Evolutionary conservation across 2,888 invertebrate genomes (phyloP), one percentile per base, ranked within the genome.

Genomic region (Phytoseiulus persimilis): DNA sequence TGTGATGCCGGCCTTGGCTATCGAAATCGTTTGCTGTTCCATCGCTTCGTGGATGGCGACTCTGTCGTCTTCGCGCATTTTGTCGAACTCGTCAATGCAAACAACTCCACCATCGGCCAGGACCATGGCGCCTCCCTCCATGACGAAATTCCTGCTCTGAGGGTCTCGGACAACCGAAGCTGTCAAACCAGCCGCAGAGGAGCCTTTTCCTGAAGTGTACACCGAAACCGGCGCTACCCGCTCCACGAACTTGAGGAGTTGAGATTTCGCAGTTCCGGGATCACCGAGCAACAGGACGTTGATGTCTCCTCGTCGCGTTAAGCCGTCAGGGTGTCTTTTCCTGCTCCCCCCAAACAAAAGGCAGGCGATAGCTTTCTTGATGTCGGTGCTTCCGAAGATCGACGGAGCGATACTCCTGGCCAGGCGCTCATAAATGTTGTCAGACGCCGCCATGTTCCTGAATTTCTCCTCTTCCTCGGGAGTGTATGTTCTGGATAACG

Each of bases 111-210:
- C 99, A 93, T 99, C 99, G 0, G 99, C 99, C 83, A 99, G 93
- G 33, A 99, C 99, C 99, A 99, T 99, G 0, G 99, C 99, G 18
- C 99, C 99, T 23, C 99, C 98, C 93, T 98, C 98, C 96, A 98
- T 97, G 5, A 98, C 95, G 93, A 98, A 98, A 93, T 97, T 98
- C 87, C 97, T 84, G 14, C 14, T 95, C 96, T 97, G 92, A 28
- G 98, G 98, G 94, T 99, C 99, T 91, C 98, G 94, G 91, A 95
- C 96, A 45, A 99, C 98, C 0, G 98, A 98, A 0, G 99, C 99
- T 32, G 99, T 99, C 83, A 99, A 94, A 93, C 99, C 99, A 90
- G 99, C 99, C 0, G 99, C 99, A 92, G 98, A 98, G 91, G 98
- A 98, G 1, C 99, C 99, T 93, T 99, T 99, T n/a, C 99, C 99